Evolutionary conservation across 2,797 vertebrate species (phyloP).

Genomic region (Cuniculus paca): DNA sequence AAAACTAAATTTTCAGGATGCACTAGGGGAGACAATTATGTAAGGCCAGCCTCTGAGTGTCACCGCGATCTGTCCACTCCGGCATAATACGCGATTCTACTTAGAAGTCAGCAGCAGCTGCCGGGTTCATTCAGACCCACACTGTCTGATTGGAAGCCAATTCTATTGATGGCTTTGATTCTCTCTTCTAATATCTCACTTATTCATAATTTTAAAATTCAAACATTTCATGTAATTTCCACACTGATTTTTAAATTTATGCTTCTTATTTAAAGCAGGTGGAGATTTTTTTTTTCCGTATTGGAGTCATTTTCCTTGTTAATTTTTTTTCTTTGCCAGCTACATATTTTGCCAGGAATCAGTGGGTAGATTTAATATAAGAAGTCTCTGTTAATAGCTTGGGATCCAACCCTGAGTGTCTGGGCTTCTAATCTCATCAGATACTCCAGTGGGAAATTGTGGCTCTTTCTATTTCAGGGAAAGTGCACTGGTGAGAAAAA

Average conservation of each 20-base stretch:
- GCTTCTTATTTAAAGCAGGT: constrained; percentile 18
- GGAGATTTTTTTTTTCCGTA: neutral
- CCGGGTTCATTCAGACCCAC: constrained; percentile 1
- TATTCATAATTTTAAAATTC: constrained; percentile 61
- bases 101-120: constrained; percentile 13
- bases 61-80: neutral
- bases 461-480: neutral
- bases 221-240: constrained; percentile 1
- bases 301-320: neutral
- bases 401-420: neutral
- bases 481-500: neutral
- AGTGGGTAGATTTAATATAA: neutral
- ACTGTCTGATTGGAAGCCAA: constrained; percentile 70
- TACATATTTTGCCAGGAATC: constrained; percentile 18
- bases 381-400: neutral
- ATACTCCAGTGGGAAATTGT: neutral
- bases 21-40: constrained; percentile 70
- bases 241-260: constrained; percentile 37
- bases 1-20: constrained; percentile 55
- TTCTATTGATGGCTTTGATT: constrained; percentile 66
- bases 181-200: constrained; percentile 64
- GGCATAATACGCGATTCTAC: constrained; percentile 32
- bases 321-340: neutral
- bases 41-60: neutral
- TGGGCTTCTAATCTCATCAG: constrained; percentile 22